A percentile compares a stretch with the other conserved stretches of the same genome.
These are phyloP conservation scores for Conchocele bisecta DNA, from an alignment of 2,888 invertebrate genomes.

Conservation along the genomic window DNA sequence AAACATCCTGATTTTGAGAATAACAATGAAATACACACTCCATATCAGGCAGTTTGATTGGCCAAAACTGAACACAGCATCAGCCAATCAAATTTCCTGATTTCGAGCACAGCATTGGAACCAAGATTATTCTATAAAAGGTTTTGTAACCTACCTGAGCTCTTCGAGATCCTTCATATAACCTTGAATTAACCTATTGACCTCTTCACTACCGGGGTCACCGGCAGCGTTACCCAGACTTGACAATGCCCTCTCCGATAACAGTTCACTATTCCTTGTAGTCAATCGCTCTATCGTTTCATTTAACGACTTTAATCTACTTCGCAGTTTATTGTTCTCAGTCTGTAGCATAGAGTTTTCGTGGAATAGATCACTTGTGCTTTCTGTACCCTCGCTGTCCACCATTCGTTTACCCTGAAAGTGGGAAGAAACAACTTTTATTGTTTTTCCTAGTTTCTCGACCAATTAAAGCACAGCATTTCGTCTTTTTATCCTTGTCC, in stretches of 20 bases:
- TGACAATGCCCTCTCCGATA: constrained; percentile 86
- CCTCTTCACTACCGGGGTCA: constrained; percentile 74
- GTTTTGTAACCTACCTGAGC: constrained; percentile 85
- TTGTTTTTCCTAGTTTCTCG: no score
- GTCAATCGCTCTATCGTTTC: constrained; percentile 95
- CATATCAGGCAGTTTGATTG: no score
- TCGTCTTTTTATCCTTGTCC: no score
- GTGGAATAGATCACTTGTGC: constrained; percentile 96
- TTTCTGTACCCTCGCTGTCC: constrained; percentile 92
- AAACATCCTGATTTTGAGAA: no score
- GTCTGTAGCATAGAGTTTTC: constrained; percentile 96
- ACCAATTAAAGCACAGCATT: no score
- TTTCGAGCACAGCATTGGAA: no score
- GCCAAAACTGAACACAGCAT: no score
- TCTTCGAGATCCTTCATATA: constrained; percentile 97
- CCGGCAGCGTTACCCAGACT: constrained; percentile 64
- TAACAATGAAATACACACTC: no score
- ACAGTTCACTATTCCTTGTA: constrained; percentile 89
- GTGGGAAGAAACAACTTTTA: not conserved
- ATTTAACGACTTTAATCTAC: constrained; percentile 96
- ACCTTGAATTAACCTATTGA: constrained; percentile 87
- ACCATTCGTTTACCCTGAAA: constrained; percentile 92
- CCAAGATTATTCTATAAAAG: no score
- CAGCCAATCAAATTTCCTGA: no score
- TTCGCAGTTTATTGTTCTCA: constrained; percentile 93